Evolutionary conservation across 1,140 invertebrate genomes (phyloP).

Genomic region (Aphelenchoides besseyi): DNA sequence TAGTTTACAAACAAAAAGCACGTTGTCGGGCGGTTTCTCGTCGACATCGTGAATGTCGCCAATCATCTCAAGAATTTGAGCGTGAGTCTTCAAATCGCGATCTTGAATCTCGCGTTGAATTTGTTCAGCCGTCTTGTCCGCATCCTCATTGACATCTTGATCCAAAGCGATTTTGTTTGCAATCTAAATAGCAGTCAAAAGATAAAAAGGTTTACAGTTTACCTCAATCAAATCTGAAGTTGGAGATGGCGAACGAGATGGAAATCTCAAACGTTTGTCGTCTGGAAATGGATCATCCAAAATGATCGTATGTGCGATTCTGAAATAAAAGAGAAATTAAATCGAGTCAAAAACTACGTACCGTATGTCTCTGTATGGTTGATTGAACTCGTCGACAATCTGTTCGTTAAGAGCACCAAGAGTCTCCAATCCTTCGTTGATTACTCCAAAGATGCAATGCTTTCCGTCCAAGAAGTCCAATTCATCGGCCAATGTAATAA

Average conservation of each 20-base stretch:
- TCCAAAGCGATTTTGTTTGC: conserved; percentile 86
- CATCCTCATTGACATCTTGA: conserved; percentile 86
- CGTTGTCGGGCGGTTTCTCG: conserved; percentile 95
- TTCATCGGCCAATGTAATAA: conserved; percentile 83
- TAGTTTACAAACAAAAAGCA: conserved; percentile 98
- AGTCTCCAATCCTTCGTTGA: conserved; percentile 85
- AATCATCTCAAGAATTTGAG: conserved; percentile 96
- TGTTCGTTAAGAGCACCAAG: conserved; percentile 84
- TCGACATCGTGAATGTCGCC: conserved; percentile 95
- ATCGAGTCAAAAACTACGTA: too few relatives aligned
- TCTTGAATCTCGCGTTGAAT: conserved; percentile 81
- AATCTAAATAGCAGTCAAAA: conserved; percentile 33
- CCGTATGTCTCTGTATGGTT: conserved; percentile 88
- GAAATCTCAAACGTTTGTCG: conserved; percentile 74
- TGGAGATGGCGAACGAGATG: conserved; percentile 81
- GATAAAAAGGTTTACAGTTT: conserved; percentile 37
- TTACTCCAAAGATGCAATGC: conserved; percentile 95
- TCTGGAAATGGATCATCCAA: conserved; percentile 94
- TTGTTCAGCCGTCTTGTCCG: conserved; percentile 78
- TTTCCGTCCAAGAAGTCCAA: conserved; percentile 84
- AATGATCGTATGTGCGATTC: conserved; percentile 93
- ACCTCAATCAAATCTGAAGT: conserved; percentile 74
- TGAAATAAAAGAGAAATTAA: conserved; percentile 48
- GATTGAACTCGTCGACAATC: conserved; percentile 83
- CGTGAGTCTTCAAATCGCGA: conserved; percentile 88